phyloP scores from a whole-genome alignment of 35 echinoderm and acorn worm species.

The Strongylocentrotus purpuratus region DNA sequence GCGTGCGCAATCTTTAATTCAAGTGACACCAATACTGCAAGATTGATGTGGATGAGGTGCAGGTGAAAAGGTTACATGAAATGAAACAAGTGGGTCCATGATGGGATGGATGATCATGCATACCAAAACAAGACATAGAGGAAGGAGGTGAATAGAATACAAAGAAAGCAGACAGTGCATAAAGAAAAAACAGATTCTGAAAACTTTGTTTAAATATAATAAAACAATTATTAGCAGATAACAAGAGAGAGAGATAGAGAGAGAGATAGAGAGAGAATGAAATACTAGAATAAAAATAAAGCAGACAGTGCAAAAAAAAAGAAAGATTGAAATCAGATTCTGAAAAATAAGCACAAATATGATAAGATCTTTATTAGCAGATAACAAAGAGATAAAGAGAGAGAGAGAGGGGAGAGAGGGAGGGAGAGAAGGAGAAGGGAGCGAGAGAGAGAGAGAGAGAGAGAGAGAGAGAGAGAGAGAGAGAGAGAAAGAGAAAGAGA shows the following conservation, averaged over 20 bases:
- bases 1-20: conserved; percentile 91
- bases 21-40: conserved; percentile 88
- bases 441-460: background rate
- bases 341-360: too few relatives aligned
- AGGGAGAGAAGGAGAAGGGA: background rate
- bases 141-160: background rate
- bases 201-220: too few relatives aligned
- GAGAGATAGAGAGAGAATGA: background rate
- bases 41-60: background rate
- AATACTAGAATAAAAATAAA: background rate
- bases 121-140: background rate
- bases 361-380: too few relatives aligned
- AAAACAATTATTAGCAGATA: too few relatives aligned
- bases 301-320: background rate
- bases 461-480: background rate
- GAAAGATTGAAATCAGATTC: background rate
- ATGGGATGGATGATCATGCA: background rate
- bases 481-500: background rate
- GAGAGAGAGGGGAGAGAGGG: background rate
- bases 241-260: too few relatives aligned
- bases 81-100: background rate
- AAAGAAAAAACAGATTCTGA: background rate
- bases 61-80: background rate
- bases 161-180: background rate
- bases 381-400: too few relatives aligned